phyloP scores from a whole-genome alignment of 2,888 invertebrate species.

The Onthophagus sagittarius region DNA sequence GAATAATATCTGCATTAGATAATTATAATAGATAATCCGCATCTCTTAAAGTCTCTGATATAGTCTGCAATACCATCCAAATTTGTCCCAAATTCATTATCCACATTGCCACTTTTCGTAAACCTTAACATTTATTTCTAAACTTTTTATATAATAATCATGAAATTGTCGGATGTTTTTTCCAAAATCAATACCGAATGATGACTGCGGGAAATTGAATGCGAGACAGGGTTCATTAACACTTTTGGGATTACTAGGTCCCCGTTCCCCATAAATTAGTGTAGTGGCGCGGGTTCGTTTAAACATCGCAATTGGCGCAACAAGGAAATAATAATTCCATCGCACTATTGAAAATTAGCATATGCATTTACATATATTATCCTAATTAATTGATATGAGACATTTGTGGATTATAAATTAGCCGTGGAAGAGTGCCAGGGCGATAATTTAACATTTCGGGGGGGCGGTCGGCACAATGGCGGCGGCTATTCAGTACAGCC shows the following conservation, averaged over 20 bases:
- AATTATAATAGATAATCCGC: too few species aligned
- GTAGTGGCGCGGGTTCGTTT: not conserved
- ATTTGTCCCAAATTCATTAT: too few species aligned
- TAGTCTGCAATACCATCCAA: too few species aligned
- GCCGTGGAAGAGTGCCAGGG: slow-evolving; percentile 6
- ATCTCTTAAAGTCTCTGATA: too few species aligned
- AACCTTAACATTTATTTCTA: too few species aligned
- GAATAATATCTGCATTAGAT: too few species aligned
- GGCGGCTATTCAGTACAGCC: not conserved
- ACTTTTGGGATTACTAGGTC: not conserved
- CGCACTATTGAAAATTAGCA: slow-evolving; percentile 2
- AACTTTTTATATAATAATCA: too few species aligned
- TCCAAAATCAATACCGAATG: slow-evolving; percentile 5
- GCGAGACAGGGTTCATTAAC: slow-evolving; percentile 6
- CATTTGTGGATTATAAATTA: slow-evolving; percentile 9
- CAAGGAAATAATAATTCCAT: slow-evolving; percentile 5
- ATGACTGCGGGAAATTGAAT: slow-evolving; percentile 3
- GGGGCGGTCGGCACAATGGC: not conserved
- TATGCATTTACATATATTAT: slow-evolving; percentile 13
- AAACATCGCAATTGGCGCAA: not conserved
- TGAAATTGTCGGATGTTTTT: not conserved
- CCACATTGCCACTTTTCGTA: too few species aligned
- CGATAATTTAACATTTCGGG: slow-evolving; percentile 3
- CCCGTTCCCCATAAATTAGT: slow-evolving; percentile 1
- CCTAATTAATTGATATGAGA: slow-evolving; percentile 10